Evolutionary conservation across 1,140 invertebrate species (phyloP), one percentile per base, ranked within the genome.

Genomic region (Drosophila repletoides): DNA sequence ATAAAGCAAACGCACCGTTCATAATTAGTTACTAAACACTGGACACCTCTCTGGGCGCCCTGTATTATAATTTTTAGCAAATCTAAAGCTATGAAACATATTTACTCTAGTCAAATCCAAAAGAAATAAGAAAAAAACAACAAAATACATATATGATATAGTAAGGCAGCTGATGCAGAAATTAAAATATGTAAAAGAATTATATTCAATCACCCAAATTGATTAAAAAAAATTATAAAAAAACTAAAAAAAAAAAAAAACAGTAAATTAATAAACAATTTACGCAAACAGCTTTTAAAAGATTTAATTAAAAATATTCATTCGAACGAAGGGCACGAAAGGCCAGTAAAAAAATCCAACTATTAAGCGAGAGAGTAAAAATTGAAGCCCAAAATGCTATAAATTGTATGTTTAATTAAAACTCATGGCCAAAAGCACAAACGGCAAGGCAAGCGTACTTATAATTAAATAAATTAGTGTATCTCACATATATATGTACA

Each of bases 361-460:
- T 66, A 46, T 6, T 43, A 65, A 36, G 14, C 6, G 36, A 64
- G 6, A 31, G 29, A 52, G 14, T n/a, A 15, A 7, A 9, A 61
- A 59, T 46, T 21, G 55, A 71, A 63, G 10, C 28, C 12, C 10
- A 31, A 49, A 34, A 22, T 21, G 17, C 10, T 45, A 64, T 65
- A 43, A 43, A 46, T 49, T 69, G 19, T 58, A 69, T 79, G 74
- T 84, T 81, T 86, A 79, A 77, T 84, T 75, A 70, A 84, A 73
- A 58, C 64, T 49, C 45, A 71, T 69, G 69, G 53, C 65, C 60
- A 77, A 63, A 63, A 56, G 43, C 51, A 56, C 28, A 41, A 41
- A 34, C 15, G 21, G 51, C 59, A 64, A 61, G 48, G 65, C 58
- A 28, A 55, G 22, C 58, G 49, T 63, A 61, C 24, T 52, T 48